phyloP scores from a whole-genome alignment of 2,888 invertebrate genomes.

The Hoplodrina blanda region DNA sequence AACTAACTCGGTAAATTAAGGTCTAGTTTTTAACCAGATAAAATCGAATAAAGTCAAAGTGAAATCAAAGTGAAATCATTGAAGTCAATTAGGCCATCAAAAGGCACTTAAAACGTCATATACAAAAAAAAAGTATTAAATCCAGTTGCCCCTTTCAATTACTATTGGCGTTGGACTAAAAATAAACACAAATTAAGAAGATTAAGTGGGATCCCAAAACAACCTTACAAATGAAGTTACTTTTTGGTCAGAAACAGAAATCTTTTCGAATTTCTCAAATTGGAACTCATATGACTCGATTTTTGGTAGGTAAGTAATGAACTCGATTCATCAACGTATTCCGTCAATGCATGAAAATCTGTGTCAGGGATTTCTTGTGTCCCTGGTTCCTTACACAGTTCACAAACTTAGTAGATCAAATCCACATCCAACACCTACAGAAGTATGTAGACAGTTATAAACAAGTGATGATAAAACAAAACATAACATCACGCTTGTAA shows the following conservation, averaged over 20 bases:
- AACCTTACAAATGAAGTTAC: background rate
- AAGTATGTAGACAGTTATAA: constrained; percentile 20
- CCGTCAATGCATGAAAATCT: constrained; percentile 23
- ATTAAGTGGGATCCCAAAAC: background rate
- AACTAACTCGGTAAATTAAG: no score
- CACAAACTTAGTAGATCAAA: constrained; percentile 26
- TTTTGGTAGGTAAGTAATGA: constrained; percentile 33
- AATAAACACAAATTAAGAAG: background rate
- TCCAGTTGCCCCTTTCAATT: background rate
- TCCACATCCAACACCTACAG: constrained; percentile 14
- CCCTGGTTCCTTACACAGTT: constrained; percentile 2
- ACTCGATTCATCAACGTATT: constrained; percentile 35
- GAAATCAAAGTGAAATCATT: no score
- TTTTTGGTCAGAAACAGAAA: background rate
- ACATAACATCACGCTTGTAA: no score
- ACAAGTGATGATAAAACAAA: constrained; percentile 15
- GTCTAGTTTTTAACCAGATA: no score
- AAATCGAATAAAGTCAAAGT: no score
- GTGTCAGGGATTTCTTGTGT: constrained; percentile 25
- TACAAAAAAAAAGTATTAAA: no score
- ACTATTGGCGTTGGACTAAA: background rate
- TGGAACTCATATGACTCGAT: background rate
- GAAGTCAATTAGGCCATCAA: no score
- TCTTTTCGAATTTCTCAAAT: background rate
- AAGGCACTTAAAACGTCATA: no score